Base-by-base conservation (phyloP, 1,140 invertebrate species). In the Gryon sp. region DNA sequence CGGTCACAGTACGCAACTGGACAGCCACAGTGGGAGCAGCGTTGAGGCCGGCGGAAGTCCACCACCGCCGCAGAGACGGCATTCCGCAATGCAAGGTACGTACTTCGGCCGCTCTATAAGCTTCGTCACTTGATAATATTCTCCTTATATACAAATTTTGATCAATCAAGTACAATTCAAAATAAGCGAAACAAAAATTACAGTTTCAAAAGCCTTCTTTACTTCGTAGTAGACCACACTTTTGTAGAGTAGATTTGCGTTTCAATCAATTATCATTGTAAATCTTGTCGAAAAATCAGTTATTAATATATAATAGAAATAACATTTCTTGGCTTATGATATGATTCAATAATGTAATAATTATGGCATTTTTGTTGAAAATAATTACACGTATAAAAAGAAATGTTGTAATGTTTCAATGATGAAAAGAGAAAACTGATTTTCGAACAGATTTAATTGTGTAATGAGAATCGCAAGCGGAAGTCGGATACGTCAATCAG, bases 1-100 rank as follows among this genome's bases (percentile, higher is more conserved):
- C 80, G 95, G 95, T 81, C 94, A 94, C 85, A 94, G 94, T 60
- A 94, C 94, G 30, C 94, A 94, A 82, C 92, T 92, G 82, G 93
- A 94, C 89, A 91, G 92, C 80, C 91, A 92, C 81, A 91, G 91
- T 68, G 91, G 90, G 79, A 92, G 91, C 87, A 92, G 91, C 63
- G 88, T 90, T 9, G 91, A 91, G 79, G 89, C 87, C 59, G 88
- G 87, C 79, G 86, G 88, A 50, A 88, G 87, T 80, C 88, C 89
- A 82, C 87, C 85, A 62, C 88, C 84, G 80, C 86, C 82, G 40
- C 88, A 85, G 82, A 86, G 90, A 84, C 87, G 90, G 70, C 90
- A 91, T 78, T 90, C 90, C 24, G 86, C 87, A 70, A 89, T 90
- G 86, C 90, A 90, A 86, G 88, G 87, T 88, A 88, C 70, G 87